Base-by-base conservation (phyloP, 2,797 vertebrate species). In the Cephalopachus bancanus region DNA sequence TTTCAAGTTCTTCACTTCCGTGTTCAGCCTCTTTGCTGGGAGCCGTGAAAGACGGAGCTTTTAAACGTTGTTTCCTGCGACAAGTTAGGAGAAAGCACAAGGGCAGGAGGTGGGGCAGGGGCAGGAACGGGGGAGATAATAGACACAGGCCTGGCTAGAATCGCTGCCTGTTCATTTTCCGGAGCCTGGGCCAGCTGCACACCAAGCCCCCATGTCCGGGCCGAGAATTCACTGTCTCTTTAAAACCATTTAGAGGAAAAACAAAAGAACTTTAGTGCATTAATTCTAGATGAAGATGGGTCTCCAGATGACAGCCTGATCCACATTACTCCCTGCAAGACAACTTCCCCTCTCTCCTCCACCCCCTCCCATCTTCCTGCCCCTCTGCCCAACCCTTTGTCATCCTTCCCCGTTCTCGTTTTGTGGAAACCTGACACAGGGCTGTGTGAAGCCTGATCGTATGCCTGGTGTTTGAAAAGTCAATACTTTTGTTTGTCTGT, bases 251-350 rank as follows among this genome's bases (percentile, higher is more conserved):
- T 97, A 97, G 98, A 98, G 98, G 97, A 94, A 98, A 98, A 98
- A 71, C 97, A 96, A 90, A 97, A 98, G 98, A 98, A 98, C 98
- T 98, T 98, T 69, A 98, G 97, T 96, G 95, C 98, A 97, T 98
- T 98, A 97, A 98, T 98, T 98, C 97, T 98, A 97, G 98, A 98
- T 98, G 98, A 98, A 98, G 98, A 98, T 95, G 96, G 96, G 97
- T 97, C 98, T 98, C 97, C 95, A 97, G 98, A 97, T 98, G 98
- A 98, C 98, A 97, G 97, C 96, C 96, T 90, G 98, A 98, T 98
- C 97, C 96, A 92, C 97, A 88, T 95, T 95, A 93, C 93, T 97
- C 96, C 97, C 98, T 98, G 94, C 84, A 95, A 98, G 97, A 95
- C 97, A 84, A 49, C 96, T 95, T 95, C 96, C 95, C 89, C 97